phyloP scores from a whole-genome alignment of 2,113 vertebrate species.

The Hemibagrus wyckioides region DNA sequence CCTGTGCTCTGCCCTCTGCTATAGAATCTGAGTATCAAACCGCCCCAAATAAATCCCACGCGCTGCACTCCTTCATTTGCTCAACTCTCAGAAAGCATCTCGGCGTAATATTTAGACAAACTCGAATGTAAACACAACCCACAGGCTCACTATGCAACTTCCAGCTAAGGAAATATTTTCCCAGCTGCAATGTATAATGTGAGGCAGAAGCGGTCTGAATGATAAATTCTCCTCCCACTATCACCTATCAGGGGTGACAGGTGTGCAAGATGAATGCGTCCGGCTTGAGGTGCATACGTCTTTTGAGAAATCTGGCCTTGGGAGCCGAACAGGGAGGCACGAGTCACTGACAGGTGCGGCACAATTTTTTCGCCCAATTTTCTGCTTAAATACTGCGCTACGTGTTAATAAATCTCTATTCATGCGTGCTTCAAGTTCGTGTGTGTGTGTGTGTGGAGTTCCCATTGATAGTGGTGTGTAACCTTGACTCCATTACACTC shows the following conservation, averaged over 20 bases:
- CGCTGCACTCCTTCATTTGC: too few relatives aligned
- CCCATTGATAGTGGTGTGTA: constrained; percentile 57
- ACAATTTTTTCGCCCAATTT: constrained; percentile 67
- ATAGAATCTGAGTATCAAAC: not conserved
- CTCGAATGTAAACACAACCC: not conserved
- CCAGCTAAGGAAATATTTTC: constrained; percentile 49
- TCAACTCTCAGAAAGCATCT: not conserved
- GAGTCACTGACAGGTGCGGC: constrained; percentile 65
- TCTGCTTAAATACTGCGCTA: constrained; percentile 67
- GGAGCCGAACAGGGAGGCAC: constrained; percentile 65
- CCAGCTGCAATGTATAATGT: constrained; percentile 39
- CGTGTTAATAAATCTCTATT: constrained; percentile 71
- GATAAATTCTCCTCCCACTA: constrained; percentile 57
- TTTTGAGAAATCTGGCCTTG: constrained; percentile 64
- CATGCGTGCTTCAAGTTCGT: constrained; percentile 55
- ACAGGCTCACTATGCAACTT: not conserved
- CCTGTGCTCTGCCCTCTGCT: not conserved
- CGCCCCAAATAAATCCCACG: not conserved
- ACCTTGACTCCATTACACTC: constrained; percentile 73
- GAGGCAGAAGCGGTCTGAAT: constrained; percentile 57
- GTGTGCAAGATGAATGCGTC: constrained; percentile 68
- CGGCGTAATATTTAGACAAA: not conserved
- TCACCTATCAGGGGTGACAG: constrained; percentile 67
- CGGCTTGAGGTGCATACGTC: constrained; percentile 61
- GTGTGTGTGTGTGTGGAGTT: not conserved